Base-by-base conservation (phyloP, 2,113 vertebrate species). In the Chaetorhynchus papuensis region DNA sequence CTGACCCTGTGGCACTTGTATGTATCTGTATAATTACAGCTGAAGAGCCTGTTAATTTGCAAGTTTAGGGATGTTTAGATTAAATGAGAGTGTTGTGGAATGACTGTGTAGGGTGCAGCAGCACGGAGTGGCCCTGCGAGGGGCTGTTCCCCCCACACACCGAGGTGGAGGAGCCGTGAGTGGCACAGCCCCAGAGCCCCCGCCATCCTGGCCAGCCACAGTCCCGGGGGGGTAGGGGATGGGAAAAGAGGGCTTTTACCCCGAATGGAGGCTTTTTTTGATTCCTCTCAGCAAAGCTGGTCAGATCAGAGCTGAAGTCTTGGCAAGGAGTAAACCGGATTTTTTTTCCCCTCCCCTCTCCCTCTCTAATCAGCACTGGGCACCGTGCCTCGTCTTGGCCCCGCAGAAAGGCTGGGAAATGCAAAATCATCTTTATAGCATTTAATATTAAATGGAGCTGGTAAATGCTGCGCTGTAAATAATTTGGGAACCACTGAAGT, bases 11-110 rank as follows among this genome's bases (percentile, higher is more conserved):
- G 89, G 87, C 90, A 95, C 76, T 97, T 85, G 91, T 95, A 94
- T 93, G 82, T 94, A 93, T 95, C 94, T 93, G 93, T 94, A 92
- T 94, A 96, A 96, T 95, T 95, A 96, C 94, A 56, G 88, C 92
- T 93, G 93, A 92, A 95, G 94, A 96, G 92, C 88, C 93, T 92
- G 95, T 96, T 94, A 94, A 83, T 93, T 93, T 89, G 96, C 83
- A 86, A 95, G 85, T 86, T 94, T 90, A 89, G 96, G 94, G 93
- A 95, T 92, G 96, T 93, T 94, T 89, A 93, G 93, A 93, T 89
- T 93, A 90, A 94, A 94, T 39, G 90, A 94, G 92, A 86, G 94
- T 45, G 94, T 63, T 94, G 93, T 84, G 87, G 74, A 69, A 87
- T 76, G 94, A 92, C 45, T 87, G 87, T 87, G 95, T n/a, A 49